Evolutionary conservation across 2,888 invertebrate species (phyloP).

Genomic region (Parnassius mnemosyne): DNA sequence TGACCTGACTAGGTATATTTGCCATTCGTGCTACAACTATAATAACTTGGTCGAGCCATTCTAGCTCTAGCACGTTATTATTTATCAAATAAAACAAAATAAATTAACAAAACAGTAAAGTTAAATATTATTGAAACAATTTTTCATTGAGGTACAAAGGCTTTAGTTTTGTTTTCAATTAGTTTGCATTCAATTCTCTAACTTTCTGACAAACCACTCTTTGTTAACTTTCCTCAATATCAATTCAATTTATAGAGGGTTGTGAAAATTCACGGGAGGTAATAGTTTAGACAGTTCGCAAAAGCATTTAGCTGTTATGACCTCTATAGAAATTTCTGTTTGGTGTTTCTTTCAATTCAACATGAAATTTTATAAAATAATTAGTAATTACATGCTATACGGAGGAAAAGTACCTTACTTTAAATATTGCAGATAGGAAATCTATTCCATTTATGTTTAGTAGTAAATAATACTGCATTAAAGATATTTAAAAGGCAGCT

Average conservation of each 20-base stretch:
- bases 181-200: conserved; percentile 7
- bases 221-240: conserved; percentile 16
- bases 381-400: too few relatives aligned
- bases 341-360: background rate
- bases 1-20: too few relatives aligned
- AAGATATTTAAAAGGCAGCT: too few relatives aligned
- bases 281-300: conserved; percentile 9
- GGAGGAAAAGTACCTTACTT: too few relatives aligned
- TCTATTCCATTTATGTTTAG: too few relatives aligned
- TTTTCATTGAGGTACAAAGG: conserved; percentile 9
- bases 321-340: background rate
- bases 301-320: background rate
- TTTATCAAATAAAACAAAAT: background rate
- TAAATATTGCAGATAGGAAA: too few relatives aligned
- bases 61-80: too few relatives aligned
- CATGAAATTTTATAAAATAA: too few relatives aligned
- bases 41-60: too few relatives aligned
- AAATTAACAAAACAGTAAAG: background rate
- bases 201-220: conserved; percentile 2
- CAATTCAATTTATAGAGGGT: conserved; percentile 16
- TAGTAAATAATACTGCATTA: too few relatives aligned
- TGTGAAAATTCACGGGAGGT: conserved; percentile 14
- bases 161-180: conserved; percentile 13
- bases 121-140: conserved; percentile 5
- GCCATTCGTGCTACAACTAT: too few relatives aligned